Conservation (phyloP, 2,888 invertebrate genomes). For the Hyalella azteca region DNA sequence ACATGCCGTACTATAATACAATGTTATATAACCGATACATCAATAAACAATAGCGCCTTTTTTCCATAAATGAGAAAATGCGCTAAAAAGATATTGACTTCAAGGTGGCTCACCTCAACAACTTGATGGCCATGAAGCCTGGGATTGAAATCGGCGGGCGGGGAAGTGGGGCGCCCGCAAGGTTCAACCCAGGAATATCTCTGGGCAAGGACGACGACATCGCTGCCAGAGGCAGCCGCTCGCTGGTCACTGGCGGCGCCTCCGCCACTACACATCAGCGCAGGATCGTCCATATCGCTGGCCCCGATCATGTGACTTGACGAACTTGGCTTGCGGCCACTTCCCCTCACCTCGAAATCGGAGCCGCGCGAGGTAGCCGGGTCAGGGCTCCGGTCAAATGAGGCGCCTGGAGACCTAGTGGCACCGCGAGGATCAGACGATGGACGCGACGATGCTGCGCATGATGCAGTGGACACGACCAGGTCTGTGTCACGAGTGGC, state of each 20-base stretch:
- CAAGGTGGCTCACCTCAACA: constrained; percentile 49
- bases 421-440: background rate
- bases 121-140: constrained; percentile 54
- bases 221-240: constrained; percentile 1
- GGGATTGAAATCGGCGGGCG: constrained; percentile 55
- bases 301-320: constrained; percentile 8
- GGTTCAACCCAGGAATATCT: constrained; percentile 54
- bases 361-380: background rate
- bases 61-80: too few species aligned
- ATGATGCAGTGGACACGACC: background rate
- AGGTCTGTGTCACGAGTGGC: background rate
- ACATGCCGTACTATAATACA: too few species aligned
- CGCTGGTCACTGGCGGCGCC: constrained; percentile 2
- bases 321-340: background rate
- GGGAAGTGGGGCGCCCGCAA: constrained; percentile 50
- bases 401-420: background rate
- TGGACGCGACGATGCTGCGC: background rate
- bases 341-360: constrained; percentile 1
- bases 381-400: background rate
- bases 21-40: too few species aligned
- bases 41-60: too few species aligned
- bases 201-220: constrained; percentile 51
- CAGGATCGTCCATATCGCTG: constrained; percentile 13
- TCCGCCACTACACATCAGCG: background rate
- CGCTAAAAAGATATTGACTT: too few species aligned